phyloP scores from a whole-genome alignment of 37 sponge, comb jelly and placozoan species.

The Dysidea cf. avara region DNA sequence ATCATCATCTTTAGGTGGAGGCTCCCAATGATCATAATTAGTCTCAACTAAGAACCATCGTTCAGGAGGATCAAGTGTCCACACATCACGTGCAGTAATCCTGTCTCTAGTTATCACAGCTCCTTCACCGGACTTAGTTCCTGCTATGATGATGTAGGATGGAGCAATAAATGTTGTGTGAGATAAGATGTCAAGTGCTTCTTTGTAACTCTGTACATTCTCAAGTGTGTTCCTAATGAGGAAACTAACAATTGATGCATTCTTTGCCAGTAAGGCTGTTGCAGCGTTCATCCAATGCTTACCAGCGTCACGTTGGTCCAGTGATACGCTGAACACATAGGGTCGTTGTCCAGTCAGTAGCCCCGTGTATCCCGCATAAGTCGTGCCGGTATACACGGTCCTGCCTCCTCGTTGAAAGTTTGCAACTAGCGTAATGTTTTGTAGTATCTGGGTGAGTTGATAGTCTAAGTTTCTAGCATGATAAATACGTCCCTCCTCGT shows the following conservation, averaged over 20 bases:
- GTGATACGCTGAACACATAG: constrained; percentile 62
- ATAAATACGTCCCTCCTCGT: constrained; percentile 59
- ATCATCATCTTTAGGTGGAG: constrained; percentile 82
- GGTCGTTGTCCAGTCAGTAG: constrained; percentile 80
- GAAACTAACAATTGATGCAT: constrained; percentile 29
- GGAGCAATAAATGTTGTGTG: constrained; percentile 77
- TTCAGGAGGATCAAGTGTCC: constrained; percentile 42
- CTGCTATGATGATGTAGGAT: constrained; percentile 83
- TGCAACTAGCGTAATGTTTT: constrained; percentile 63
- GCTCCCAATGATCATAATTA: constrained; percentile 90
- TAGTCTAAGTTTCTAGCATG: constrained; percentile 96
- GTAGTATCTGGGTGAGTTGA: constrained; percentile 39
- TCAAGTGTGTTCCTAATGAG: constrained; percentile 57
- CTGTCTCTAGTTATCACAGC: constrained; percentile 88
- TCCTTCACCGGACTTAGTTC: constrained; percentile 68
- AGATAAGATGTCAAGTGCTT: constrained; percentile 57
- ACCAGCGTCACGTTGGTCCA: constrained; percentile 82
- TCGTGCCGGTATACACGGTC: constrained; percentile 68
- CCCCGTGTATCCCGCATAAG: constrained; percentile 87
- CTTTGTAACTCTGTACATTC: not conserved
- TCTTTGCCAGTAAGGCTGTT: constrained; percentile 38
- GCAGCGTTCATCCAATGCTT: constrained; percentile 66
- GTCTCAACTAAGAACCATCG: constrained; percentile 93
- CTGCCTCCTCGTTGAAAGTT: constrained; percentile 76
- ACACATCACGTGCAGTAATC: constrained; percentile 45